Evolutionary conservation across 2,888 invertebrate species (phyloP).

Genomic region (Napeogenes inachia): DNA sequence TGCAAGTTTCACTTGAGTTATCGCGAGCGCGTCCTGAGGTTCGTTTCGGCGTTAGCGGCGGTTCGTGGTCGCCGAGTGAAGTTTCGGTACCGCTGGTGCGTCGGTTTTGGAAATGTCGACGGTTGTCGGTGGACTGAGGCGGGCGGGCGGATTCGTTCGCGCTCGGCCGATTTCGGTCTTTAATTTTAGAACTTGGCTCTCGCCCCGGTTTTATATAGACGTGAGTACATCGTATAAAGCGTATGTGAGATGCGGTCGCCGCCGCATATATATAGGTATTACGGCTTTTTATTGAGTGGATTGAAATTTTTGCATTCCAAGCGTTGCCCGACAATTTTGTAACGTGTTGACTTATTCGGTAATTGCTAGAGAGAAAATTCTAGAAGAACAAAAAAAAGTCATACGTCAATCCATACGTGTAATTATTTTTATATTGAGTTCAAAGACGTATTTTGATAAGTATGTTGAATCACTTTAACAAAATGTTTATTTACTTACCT

Average conservation of each 20-base stretch:
- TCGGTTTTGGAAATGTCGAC: constrained; percentile 65
- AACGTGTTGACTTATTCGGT: constrained; percentile 45
- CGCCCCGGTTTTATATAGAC: constrained; percentile 79
- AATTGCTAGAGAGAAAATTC: constrained; percentile 12
- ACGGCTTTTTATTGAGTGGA: constrained; percentile 73
- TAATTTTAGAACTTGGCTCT: constrained; percentile 82
- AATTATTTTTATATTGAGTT: too few species aligned
- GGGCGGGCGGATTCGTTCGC: constrained; percentile 69
- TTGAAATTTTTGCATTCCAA: constrained; percentile 70
- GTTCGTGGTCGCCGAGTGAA: constrained; percentile 50
- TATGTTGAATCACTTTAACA: too few species aligned
- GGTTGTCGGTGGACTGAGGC: constrained; percentile 73
- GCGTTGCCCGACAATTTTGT: constrained; percentile 49
- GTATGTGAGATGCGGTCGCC: constrained; percentile 73
- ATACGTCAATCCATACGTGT: too few species aligned
- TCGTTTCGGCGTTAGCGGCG: constrained; percentile 46
- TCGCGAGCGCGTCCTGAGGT: constrained; percentile 57
- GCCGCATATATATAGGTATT: constrained; percentile 73
- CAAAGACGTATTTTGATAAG: too few species aligned
- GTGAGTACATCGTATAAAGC: constrained; percentile 77
- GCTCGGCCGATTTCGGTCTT: constrained; percentile 70
- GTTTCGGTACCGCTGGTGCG: constrained; percentile 64
- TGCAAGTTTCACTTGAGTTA: constrained; percentile 52
- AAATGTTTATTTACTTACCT: too few species aligned
- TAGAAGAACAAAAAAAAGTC: too few species aligned